Base-by-base conservation (phyloP, 2,113 vertebrate genomes). In the Gobio gobio region DNA sequence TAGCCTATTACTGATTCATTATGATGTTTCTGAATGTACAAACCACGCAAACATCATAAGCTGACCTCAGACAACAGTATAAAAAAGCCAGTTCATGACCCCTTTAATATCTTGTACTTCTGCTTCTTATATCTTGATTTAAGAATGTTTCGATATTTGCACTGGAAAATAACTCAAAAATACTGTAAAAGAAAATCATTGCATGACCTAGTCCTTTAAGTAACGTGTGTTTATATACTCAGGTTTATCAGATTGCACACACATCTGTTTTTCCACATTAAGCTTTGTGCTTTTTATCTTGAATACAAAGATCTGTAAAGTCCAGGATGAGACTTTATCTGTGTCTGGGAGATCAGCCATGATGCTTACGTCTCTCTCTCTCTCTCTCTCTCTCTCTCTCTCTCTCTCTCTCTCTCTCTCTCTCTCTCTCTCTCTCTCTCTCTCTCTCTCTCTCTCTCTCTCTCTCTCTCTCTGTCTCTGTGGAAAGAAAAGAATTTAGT, bases 321-420 rank as follows among this genome's bases (percentile, higher is more conserved):
- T 78, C 75, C 75, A 58, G 12, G 16, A 76, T 51, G 10, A 54
- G 49, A 36, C 49, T 51, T 76, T 33, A 76, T 75, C 73, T 54
- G 73, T 49, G 24, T 76, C 74, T 78, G 75, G 75, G 22, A 58
- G 58, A 40, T 22, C 9, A 29, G 22, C 49, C 74, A 33, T 9
- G 33, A 20, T 20, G 29, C 26, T 56, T 74, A 26, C 22, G 47
- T 12, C 5, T 4, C 47, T 51, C 14, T 16, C 14, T 51, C 4
- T 51, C 49, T 33, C 8, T 66, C 64, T 36, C 7, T 66, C 16
- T 16, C 63, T 29, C 14, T 36, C 3, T 10, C 64, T 20, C 64
- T 7, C 1, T 18, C 33, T 14, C 4, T 68, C 29, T 4, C 12
- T 68, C 1, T 68, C 5, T 36, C n/a, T n/a, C n/a, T n/a, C n/a